phyloP scores from a whole-genome alignment of 2,888 invertebrate genomes.

The Patella caerulea region DNA sequence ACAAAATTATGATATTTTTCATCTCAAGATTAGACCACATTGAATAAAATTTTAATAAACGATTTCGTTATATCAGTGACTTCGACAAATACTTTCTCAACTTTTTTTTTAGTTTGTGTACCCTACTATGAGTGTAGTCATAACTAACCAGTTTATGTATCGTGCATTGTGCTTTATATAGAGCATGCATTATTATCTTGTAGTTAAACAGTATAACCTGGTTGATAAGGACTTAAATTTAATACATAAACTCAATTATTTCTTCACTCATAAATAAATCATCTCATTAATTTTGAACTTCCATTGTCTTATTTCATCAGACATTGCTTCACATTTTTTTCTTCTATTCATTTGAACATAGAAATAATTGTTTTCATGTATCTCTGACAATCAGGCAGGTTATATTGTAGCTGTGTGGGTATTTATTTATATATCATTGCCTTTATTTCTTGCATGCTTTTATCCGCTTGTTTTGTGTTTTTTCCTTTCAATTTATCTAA shows the following conservation, averaged over 20 bases:
- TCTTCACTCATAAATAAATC: slow-evolving; percentile 21
- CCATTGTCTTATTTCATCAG: slow-evolving; percentile 14
- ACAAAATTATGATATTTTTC: too few relatives aligned
- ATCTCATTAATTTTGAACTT: neutral
- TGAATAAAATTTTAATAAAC: too few relatives aligned
- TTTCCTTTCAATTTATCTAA: slow-evolving; percentile 21
- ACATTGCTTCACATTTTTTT: slow-evolving; percentile 15
- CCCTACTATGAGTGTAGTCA: too few relatives aligned
- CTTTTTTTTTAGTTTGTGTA: too few relatives aligned
- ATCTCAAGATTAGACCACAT: too few relatives aligned
- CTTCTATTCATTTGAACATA: neutral
- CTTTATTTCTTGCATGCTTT: slow-evolving; percentile 40
- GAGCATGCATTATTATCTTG: neutral
- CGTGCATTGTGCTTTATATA: slow-evolving; percentile 5
- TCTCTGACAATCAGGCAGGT: neutral
- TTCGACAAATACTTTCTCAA: too few relatives aligned
- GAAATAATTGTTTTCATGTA: slow-evolving; percentile 1
- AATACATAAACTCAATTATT: slow-evolving; percentile 17
- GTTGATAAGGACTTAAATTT: too few relatives aligned
- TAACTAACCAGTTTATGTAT: neutral
- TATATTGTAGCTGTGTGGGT: slow-evolving; percentile 11
- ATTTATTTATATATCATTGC: neutral
- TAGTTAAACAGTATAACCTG: too few relatives aligned
- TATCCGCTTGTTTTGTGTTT: slow-evolving; percentile 37
- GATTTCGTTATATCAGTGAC: too few relatives aligned